Evolutionary conservation across 2,113 vertebrate species (phyloP).

Genomic region (Columba livia): DNA sequence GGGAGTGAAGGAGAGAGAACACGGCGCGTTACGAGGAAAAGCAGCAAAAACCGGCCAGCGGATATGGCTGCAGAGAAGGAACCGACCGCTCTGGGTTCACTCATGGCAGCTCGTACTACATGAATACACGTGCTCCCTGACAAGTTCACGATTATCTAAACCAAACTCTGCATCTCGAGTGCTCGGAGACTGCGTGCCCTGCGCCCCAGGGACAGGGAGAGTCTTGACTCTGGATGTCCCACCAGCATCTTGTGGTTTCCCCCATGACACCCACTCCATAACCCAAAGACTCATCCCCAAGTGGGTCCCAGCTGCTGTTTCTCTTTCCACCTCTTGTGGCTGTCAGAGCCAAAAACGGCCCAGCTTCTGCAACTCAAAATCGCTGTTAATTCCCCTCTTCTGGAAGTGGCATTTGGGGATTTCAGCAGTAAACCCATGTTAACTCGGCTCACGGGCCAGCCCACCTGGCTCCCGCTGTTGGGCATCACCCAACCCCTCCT

Average conservation of each 20-base stretch:
- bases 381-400: neutral
- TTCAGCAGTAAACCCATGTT: neutral
- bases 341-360: neutral
- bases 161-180: rapidly evolving
- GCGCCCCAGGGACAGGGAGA: neutral
- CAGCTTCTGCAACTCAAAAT: neutral
- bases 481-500: neutral
- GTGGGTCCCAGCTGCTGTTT: neutral
- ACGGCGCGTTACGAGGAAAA: slow-evolving; percentile 29
- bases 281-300: neutral
- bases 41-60: neutral
- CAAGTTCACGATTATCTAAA: neutral
- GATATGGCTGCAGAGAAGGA: no score
- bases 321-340: rapidly evolving
- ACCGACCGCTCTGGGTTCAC: no score
- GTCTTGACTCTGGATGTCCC: neutral
- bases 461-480: neutral
- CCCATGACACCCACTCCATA: neutral
- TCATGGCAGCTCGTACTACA: no score
- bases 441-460: no score
- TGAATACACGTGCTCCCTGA: rapidly evolving
- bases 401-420: no score
- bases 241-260: neutral
- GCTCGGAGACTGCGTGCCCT: neutral
- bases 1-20: slow-evolving; percentile 52